These are phyloP conservation scores for Pelodytes ibericus DNA, from an alignment of 2,797 vertebrate species.

Conservation along the genomic window DNA sequence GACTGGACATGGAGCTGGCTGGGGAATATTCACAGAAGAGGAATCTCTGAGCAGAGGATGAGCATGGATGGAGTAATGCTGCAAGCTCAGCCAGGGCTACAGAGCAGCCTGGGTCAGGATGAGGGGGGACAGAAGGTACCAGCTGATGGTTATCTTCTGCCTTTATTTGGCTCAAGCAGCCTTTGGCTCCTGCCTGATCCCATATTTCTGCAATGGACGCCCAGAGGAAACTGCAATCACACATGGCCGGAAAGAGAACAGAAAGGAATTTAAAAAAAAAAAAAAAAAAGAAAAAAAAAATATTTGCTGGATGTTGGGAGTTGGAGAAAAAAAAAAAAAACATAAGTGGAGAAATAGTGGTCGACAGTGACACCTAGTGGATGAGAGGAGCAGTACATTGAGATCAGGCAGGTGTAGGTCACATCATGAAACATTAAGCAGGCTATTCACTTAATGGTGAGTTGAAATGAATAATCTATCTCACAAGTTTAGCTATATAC, in stretches of 20 bases:
- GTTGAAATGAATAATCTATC: too few relatives aligned
- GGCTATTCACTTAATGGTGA: too few relatives aligned
- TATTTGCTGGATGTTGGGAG: constrained; percentile 57
- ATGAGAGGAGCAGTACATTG: too few relatives aligned
- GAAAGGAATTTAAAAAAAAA: constrained; percentile 58
- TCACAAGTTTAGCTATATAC: too few relatives aligned
- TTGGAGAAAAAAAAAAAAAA: constrained; percentile 38
- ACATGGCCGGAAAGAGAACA: constrained; percentile 80
- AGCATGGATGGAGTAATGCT: background rate
- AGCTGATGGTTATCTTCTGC: background rate
- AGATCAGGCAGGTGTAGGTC: too few relatives aligned
- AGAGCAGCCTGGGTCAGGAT: background rate
- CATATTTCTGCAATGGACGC: constrained; percentile 64
- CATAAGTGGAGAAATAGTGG: constrained; percentile 20
- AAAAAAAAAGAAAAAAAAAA: constrained; percentile 32
- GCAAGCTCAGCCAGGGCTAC: background rate
- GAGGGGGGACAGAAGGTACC: background rate
- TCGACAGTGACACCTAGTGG: constrained; percentile 63
- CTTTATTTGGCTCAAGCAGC: too few relatives aligned
- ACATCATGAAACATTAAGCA: too few relatives aligned
- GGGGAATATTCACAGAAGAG: background rate
- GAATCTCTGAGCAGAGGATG: too few relatives aligned
- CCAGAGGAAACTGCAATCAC: constrained; percentile 73
- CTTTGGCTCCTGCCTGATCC: constrained; percentile 52
- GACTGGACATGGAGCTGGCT: background rate